Percentiles rank a stretch among this genome's conserved stretches.
These are phyloP conservation scores for Plectrocnemia conspersa DNA, from an alignment of 1,140 invertebrate species.

Conservation along the genomic window DNA sequence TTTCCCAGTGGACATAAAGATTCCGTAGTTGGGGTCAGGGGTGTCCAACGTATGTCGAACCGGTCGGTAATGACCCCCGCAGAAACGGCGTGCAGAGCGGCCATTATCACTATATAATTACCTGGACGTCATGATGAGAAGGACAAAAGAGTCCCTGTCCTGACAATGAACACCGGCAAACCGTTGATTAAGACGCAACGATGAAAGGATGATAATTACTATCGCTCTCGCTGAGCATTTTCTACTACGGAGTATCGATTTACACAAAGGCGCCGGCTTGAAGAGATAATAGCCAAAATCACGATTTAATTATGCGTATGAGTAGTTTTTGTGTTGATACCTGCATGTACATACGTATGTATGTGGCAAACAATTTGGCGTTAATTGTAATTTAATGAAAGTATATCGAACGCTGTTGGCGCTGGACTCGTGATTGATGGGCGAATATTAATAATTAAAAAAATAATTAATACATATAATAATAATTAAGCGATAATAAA, in stretches of 20 bases:
- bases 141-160: slow-evolving; percentile 3
- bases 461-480: too few relatives aligned
- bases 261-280: slow-evolving; percentile 7
- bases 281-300: neutral
- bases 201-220: slow-evolving; percentile 12
- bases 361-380: too few relatives aligned
- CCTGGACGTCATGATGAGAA: slow-evolving; percentile 8
- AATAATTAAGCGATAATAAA: too few relatives aligned
- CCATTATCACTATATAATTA: slow-evolving; percentile 16
- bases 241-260: slow-evolving; percentile 4
- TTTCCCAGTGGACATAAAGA: too few relatives aligned
- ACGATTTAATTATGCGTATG: too few relatives aligned
- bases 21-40: slow-evolving; percentile 16
- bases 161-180: neutral
- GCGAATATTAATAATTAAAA: too few relatives aligned
- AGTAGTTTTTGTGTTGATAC: too few relatives aligned
- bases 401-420: too few relatives aligned
- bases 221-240: neutral
- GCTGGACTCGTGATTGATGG: too few relatives aligned
- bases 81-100: neutral
- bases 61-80: neutral
- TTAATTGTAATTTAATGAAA: too few relatives aligned
- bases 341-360: too few relatives aligned
- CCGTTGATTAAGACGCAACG: slow-evolving; percentile 2
- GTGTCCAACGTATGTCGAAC: slow-evolving; percentile 8